phyloP scores from a whole-genome alignment of 2,113 vertebrate genomes.

The Menidia beryllina region DNA sequence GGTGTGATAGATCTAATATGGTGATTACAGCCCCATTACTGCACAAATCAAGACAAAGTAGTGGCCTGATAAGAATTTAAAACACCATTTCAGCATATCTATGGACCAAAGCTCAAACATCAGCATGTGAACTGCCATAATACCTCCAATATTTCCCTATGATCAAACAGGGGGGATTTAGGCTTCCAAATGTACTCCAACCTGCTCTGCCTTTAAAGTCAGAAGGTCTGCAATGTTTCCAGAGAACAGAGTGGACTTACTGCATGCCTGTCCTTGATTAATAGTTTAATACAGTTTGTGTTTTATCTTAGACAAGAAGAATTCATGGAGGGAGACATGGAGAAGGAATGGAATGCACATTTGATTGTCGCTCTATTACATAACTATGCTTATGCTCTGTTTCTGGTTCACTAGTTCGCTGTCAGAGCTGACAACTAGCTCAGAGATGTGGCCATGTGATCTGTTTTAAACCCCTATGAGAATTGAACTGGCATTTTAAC shows the following conservation, averaged over 20 bases:
- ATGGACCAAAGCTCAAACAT: not conserved
- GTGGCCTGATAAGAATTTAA: conserved; percentile 31
- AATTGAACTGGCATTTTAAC: conserved; percentile 44
- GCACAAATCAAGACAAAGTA: conserved; percentile 17
- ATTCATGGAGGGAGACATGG: not conserved
- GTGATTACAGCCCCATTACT: not conserved
- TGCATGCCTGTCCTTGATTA: not conserved
- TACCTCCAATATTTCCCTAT: conserved; percentile 1
- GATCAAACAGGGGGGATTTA: conserved; percentile 1
- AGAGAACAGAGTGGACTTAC: not conserved
- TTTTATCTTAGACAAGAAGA: conserved; percentile 19
- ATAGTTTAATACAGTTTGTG: not conserved
- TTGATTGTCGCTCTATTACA: conserved; percentile 40
- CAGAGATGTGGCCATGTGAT: conserved; percentile 25
- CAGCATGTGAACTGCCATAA: not conserved
- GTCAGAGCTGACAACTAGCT: conserved; percentile 32
- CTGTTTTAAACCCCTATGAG: conserved; percentile 27
- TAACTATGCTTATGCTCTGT: conserved; percentile 48
- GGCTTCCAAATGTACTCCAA: conserved; percentile 13
- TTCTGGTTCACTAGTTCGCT: conserved; percentile 49
- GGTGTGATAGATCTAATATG: not conserved
- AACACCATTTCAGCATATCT: not conserved
- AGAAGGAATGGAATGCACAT: not conserved
- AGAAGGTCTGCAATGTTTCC: not conserved
- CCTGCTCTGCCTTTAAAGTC: conserved; percentile 5